Conservation (phyloP, 2,888 invertebrate species). For the Lissonota sp. region DNA sequence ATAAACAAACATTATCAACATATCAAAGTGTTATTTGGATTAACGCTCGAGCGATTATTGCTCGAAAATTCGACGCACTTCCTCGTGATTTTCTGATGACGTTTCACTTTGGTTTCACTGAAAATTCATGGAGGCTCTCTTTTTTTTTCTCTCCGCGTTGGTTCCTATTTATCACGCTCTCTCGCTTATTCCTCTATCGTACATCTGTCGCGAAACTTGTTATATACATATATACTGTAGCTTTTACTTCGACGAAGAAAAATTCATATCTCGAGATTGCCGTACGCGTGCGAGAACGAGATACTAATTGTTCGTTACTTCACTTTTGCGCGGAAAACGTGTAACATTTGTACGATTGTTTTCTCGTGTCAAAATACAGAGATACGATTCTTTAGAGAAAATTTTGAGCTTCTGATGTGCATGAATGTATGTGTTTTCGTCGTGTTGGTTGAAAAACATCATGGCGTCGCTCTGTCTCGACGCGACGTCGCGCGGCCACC, state of each 20-base stretch:
- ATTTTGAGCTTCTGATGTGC: conserved; percentile 34
- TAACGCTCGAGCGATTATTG: neutral
- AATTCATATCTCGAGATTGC: conserved; percentile 1
- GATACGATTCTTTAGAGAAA: neutral
- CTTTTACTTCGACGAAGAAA: neutral
- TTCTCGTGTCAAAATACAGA: conserved; percentile 12
- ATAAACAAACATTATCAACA: conserved; percentile 19
- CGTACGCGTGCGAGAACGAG: conserved; percentile 1
- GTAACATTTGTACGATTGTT: conserved; percentile 35
- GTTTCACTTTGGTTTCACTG: conserved; percentile 39
- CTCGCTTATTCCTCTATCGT: conserved; percentile 24
- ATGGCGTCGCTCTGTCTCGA: conserved; percentile 42
- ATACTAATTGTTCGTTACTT: conserved; percentile 39
- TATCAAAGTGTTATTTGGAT: conserved; percentile 16
- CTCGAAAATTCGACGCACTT: conserved; percentile 1
- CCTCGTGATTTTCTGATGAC: conserved; percentile 20
- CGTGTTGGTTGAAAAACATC: conserved; percentile 30
- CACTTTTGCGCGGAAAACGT: conserved; percentile 26
- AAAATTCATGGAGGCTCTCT: conserved; percentile 29
- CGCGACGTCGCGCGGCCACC: too few relatives aligned
- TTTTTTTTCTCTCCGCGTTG: conserved; percentile 2
- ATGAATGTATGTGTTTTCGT: conserved; percentile 19
- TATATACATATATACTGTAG: neutral
- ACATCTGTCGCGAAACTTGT: conserved; percentile 3
- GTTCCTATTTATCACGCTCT: conserved; percentile 38